Percentiles rank a stretch among this genome's conserved stretches.
phyloP scores from a whole-genome alignment of 2,888 invertebrate genomes.

The Microctonus aethiopoides region DNA sequence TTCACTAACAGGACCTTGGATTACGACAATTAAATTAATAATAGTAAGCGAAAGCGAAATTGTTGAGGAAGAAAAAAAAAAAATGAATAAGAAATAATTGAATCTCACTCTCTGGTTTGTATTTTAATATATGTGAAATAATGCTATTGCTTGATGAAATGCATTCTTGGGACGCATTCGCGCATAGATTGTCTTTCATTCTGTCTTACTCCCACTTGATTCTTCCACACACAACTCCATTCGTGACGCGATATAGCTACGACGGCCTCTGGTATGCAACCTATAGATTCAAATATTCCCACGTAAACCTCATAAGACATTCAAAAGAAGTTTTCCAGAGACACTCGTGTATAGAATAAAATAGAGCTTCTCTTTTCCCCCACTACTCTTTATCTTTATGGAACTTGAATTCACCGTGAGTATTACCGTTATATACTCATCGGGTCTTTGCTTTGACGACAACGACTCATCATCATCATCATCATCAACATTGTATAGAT shows the following conservation, averaged over 20 bases:
- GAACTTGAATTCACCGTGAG: neutral
- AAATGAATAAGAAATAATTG: constrained; percentile 28
- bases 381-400: constrained; percentile 23
- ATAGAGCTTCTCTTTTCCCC: constrained; percentile 35
- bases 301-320: constrained; percentile 49
- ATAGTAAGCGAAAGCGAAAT: constrained; percentile 21
- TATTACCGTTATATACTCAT: neutral
- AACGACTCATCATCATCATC: neutral
- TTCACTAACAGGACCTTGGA: constrained; percentile 13
- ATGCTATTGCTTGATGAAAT: constrained; percentile 7
- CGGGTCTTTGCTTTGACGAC: neutral
- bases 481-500: neutral
- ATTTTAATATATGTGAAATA: constrained; percentile 4
- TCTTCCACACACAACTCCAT: constrained; percentile 13
- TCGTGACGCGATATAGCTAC: neutral
- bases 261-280: constrained; percentile 3
- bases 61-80: constrained; percentile 16
- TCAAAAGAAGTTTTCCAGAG: constrained; percentile 48
- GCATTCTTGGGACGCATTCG: constrained; percentile 14
- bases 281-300: constrained; percentile 28
- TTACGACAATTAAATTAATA: constrained; percentile 23
- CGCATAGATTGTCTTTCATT: neutral
- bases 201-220: neutral
- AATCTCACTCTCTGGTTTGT: constrained; percentile 14
- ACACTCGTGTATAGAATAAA: constrained; percentile 47